phyloP scores from a whole-genome alignment of 2,113 vertebrate species.

The Chinchilla lanigera region DNA sequence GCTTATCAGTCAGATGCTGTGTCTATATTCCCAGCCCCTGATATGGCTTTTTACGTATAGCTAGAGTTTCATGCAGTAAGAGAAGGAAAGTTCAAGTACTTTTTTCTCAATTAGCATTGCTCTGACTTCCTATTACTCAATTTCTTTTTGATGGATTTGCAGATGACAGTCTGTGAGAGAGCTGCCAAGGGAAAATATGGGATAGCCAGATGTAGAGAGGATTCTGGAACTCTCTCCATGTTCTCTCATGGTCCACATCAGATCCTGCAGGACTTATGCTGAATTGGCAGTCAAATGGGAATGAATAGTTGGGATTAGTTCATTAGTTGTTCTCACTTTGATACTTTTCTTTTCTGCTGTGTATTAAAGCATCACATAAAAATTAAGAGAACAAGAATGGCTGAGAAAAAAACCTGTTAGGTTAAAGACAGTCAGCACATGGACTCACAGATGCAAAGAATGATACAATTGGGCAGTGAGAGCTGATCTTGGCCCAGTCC shows the following conservation, averaged over 20 bases:
- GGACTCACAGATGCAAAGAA: not conserved
- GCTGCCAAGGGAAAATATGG: not conserved
- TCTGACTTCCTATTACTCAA: not conserved
- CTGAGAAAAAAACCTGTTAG: not conserved
- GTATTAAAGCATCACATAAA: slow-evolving; percentile 36
- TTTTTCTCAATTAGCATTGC: not conserved
- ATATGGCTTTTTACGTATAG: not conserved
- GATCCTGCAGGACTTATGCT: not conserved
- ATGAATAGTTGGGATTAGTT: not conserved
- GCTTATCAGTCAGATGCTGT: no score
- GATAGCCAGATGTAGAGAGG: not conserved
- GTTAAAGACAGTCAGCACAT: not conserved
- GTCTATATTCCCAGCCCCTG: not conserved
- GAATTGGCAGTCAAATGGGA: not conserved
- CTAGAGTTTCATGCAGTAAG: not conserved
- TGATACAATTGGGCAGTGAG: not conserved
- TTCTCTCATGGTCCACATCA: not conserved
- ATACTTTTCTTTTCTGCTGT: not conserved
- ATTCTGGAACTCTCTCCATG: not conserved
- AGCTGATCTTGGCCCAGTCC: not conserved
- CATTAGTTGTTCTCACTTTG: not conserved
- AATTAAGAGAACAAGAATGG: not conserved
- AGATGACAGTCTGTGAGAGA: not conserved
- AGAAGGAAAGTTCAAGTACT: not conserved
- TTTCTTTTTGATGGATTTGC: not conserved